These are phyloP conservation scores for Apodemus sylvaticus DNA, from an alignment of 2,113 vertebrate genomes.

Conservation along the genomic window DNA sequence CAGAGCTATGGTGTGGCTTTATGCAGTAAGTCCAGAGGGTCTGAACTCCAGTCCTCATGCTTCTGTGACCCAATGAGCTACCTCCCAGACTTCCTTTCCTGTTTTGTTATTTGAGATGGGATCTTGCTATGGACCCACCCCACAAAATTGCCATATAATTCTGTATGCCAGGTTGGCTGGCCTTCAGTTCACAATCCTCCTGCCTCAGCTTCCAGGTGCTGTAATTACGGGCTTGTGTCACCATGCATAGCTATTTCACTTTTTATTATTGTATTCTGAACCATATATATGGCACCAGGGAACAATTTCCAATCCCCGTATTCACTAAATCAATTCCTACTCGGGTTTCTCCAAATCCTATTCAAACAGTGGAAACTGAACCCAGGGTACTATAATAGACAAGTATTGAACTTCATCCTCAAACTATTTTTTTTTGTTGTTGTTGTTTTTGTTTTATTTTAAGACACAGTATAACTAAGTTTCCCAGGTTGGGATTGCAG, in stretches of 20 bases:
- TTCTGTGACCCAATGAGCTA: background rate
- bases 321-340: constrained; percentile 25
- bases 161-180: background rate
- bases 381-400: background rate
- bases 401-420: background rate
- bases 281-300: background rate
- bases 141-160: background rate
- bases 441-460: background rate
- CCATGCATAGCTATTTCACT: background rate
- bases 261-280: background rate
- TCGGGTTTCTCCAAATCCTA: background rate
- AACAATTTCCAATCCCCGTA: background rate
- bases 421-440: background rate
- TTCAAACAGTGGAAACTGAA: background rate
- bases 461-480: background rate
- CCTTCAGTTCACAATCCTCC: background rate
- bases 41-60: background rate
- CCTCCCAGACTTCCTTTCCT: background rate
- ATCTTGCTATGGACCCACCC: background rate
- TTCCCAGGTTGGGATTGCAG: background rate
- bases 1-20: background rate
- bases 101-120: background rate
- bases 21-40: background rate
- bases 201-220: background rate
- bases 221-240: background rate